phyloP scores from a whole-genome alignment of 1,140 invertebrate genomes.

The Nephotettix cincticeps region DNA sequence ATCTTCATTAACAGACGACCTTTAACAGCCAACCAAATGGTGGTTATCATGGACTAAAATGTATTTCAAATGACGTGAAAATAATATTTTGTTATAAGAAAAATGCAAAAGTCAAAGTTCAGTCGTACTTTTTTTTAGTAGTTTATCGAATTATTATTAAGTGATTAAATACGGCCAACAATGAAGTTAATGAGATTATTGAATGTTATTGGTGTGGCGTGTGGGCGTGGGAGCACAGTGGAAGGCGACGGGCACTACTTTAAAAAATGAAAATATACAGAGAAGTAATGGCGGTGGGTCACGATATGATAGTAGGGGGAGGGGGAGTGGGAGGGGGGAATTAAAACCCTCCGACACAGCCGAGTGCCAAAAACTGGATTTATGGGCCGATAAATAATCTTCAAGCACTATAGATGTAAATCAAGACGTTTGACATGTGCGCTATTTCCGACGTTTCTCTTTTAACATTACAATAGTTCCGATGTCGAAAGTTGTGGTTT shows the following conservation, averaged over 20 bases:
- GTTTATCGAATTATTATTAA: no score
- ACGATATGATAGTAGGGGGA: neutral
- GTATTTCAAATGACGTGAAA: no score
- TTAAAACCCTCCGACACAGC: neutral
- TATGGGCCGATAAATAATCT: slow-evolving; percentile 11
- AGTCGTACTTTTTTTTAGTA: neutral
- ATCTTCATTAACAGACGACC: no score
- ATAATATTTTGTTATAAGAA: neutral
- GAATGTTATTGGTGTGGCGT: slow-evolving; percentile 14
- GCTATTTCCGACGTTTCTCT: no score
- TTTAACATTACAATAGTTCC: no score
- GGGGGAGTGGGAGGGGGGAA: neutral
- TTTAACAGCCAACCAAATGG: no score
- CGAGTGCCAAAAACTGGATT: slow-evolving; percentile 19
- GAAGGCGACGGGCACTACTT: neutral
- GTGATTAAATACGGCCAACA: neutral
- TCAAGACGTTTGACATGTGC: no score
- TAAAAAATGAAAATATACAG: slow-evolving; percentile 21
- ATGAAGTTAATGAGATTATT: slow-evolving; percentile 11
- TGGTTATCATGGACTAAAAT: no score
- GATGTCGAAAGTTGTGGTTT: no score
- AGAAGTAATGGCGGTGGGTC: slow-evolving; percentile 10
- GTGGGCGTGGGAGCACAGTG: neutral
- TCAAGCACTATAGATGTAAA: slow-evolving; percentile 11
- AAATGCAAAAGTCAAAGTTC: neutral